These are phyloP conservation scores for Epinotia ramella DNA, from an alignment of 2,888 invertebrate genomes.

Conservation along the genomic window DNA sequence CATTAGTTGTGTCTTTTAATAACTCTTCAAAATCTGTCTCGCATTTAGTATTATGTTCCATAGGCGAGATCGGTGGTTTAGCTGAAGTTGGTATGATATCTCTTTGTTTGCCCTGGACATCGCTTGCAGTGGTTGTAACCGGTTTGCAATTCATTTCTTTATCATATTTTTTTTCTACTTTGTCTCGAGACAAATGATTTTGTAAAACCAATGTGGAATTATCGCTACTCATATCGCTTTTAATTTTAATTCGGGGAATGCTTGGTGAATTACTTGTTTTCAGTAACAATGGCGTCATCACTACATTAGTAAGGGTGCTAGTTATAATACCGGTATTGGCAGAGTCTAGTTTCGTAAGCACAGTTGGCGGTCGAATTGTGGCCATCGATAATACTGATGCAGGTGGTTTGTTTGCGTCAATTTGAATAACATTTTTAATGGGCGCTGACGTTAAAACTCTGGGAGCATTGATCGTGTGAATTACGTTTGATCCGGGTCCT, in stretches of 20 bases:
- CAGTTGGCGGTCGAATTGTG: conserved; percentile 68
- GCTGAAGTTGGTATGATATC: conserved; percentile 47
- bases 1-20: conserved; percentile 80
- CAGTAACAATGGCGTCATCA: conserved; percentile 72
- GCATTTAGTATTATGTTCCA: conserved; percentile 66
- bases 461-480: conserved; percentile 73
- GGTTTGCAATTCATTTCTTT: conserved; percentile 49
- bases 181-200: conserved; percentile 52
- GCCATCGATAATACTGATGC: conserved; percentile 75
- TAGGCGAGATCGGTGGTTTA: conserved; percentile 49
- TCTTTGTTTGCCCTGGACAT: conserved; percentile 55
- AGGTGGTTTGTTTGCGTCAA: conserved; percentile 69
- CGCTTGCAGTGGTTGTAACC: conserved; percentile 47
- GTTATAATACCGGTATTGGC: conserved; percentile 64
- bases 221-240: conserved; percentile 62
- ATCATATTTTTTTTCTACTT: conserved; percentile 51
- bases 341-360: conserved; percentile 69
- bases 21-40: conserved; percentile 83
- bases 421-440: conserved; percentile 68
- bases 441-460: conserved; percentile 68
- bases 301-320: conserved; percentile 67
- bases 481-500: conserved; percentile 71
- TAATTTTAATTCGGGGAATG: conserved; percentile 62
- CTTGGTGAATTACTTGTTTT: conserved; percentile 63
- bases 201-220: conserved; percentile 47